Conservation (phyloP, 2,888 invertebrate species). For the Cistogaster globosa region DNA sequence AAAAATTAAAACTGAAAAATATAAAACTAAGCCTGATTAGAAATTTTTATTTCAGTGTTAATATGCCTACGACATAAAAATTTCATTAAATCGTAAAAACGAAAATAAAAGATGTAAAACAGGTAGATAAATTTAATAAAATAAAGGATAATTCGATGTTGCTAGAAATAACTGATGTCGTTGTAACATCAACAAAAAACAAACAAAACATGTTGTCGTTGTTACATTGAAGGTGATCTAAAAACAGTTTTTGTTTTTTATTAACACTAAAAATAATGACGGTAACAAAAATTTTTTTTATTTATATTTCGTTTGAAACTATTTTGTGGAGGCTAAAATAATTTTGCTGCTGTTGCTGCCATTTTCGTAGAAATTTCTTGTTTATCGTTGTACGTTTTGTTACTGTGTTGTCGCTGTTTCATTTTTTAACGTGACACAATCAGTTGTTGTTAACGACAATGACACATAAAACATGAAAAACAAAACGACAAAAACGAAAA, state of each 20-base stretch:
- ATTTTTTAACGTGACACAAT: conserved; percentile 69
- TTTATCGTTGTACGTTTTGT: conserved; percentile 10
- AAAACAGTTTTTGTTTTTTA: conserved; percentile 8
- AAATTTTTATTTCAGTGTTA: no score
- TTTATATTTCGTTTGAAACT: background rate
- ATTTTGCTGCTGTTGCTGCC: conserved; percentile 24
- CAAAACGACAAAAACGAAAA: conserved; percentile 25
- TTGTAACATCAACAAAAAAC: no score
- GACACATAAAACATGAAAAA: conserved; percentile 48
- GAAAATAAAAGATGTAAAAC: no score
- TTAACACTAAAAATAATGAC: conserved; percentile 64
- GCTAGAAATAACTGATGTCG: no score
- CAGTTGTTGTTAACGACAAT: conserved; percentile 65
- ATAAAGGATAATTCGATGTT: no score
- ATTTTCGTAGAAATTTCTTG: conserved; percentile 29
- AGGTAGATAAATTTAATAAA: no score
- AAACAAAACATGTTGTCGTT: conserved; percentile 24
- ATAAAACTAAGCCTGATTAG: no score
- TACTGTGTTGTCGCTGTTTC: conserved; percentile 53
- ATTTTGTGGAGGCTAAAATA: conserved; percentile 43
- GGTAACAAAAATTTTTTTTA: conserved; percentile 52
- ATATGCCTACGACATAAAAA: no score
- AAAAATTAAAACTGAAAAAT: no score
- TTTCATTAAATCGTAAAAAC: no score
- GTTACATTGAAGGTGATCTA: conserved; percentile 7